phyloP scores from a whole-genome alignment of 2,113 vertebrate species.

The Trematocara macrostoma region DNA sequence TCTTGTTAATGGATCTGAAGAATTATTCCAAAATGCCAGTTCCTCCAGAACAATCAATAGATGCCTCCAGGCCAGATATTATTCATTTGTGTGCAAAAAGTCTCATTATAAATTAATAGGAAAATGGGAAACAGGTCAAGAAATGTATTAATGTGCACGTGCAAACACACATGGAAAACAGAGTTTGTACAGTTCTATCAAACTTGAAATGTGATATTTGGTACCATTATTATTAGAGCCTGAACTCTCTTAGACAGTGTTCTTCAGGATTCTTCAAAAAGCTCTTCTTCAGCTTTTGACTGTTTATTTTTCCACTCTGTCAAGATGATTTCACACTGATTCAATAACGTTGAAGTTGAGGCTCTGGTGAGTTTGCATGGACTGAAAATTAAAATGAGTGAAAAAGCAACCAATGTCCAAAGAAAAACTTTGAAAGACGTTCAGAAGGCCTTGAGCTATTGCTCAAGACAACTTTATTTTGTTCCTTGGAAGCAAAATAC shows the following conservation, averaged over 20 bases:
- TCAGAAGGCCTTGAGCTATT: neutral
- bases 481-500: neutral
- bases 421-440: neutral
- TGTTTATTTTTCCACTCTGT: neutral
- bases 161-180: neutral
- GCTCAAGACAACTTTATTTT: neutral
- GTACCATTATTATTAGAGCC: neutral
- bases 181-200: neutral
- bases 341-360: neutral
- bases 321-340: neutral
- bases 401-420: neutral
- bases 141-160: neutral
- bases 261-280: neutral
- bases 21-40: neutral
- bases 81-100: neutral
- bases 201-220: neutral
- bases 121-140: neutral
- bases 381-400: neutral
- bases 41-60: neutral
- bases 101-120: neutral
- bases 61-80: neutral
- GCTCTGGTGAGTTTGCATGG: neutral
- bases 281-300: neutral
- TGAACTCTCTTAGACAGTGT: neutral
- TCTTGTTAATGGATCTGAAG: neutral